phyloP scores from a whole-genome alignment of 2,888 invertebrate species.

The Pandemis heparana region DNA sequence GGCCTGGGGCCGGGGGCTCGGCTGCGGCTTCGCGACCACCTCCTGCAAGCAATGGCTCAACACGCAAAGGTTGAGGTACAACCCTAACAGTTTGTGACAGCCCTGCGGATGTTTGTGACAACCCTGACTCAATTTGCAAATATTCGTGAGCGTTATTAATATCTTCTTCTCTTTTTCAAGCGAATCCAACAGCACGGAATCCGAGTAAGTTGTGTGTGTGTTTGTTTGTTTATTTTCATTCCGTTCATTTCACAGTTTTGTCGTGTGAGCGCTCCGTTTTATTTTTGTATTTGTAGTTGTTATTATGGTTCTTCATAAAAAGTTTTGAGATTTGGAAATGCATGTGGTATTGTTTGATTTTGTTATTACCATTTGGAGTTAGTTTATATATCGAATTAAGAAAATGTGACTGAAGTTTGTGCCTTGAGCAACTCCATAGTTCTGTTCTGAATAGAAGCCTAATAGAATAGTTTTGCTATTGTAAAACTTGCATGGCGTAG shows the following conservation, averaged over 20 bases:
- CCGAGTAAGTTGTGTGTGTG: constrained; percentile 57
- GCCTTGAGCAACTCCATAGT: neutral
- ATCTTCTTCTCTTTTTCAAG: constrained; percentile 56
- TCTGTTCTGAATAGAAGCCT: neutral
- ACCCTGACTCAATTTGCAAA: too few relatives aligned
- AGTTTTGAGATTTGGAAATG: neutral
- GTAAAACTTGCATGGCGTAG: neutral
- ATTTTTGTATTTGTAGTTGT: neutral
- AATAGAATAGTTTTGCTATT: neutral
- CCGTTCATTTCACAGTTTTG: neutral
- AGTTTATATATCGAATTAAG: neutral
- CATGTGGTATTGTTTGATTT: too few relatives aligned
- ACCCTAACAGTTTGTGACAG: neutral
- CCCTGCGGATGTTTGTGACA: neutral
- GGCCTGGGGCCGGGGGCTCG: constrained; percentile 96
- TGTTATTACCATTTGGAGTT: neutral
- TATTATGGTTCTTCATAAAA: neutral
- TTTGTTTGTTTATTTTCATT: constrained; percentile 8
- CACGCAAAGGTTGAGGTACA: constrained; percentile 87
- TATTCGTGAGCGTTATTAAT: neutral
- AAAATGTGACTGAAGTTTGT: neutral
- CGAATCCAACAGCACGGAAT: constrained; percentile 54
- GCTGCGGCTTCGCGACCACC: constrained; percentile 97
- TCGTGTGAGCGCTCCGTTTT: neutral
- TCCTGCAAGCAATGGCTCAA: constrained; percentile 99